Evolutionary conservation across 2,113 vertebrate species (phyloP).

Genomic region (Axis porcinus): DNA sequence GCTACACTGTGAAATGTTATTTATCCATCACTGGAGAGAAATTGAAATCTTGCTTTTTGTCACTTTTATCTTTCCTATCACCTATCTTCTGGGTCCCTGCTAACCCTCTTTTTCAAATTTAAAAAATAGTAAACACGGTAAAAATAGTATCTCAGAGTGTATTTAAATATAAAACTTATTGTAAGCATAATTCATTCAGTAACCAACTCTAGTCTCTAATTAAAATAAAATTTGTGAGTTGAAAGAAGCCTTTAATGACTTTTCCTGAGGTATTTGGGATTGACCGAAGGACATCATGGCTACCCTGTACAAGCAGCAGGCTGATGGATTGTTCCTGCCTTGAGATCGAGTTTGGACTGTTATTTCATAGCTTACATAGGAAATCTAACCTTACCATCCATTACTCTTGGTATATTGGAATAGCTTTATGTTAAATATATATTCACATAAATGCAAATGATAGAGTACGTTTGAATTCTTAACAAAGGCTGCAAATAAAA

Average conservation of each 20-base stretch:
- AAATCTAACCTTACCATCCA: slow-evolving; percentile 4
- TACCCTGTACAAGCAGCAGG: background rate
- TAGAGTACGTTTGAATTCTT: background rate
- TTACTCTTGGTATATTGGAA: background rate
- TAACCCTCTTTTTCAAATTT: background rate
- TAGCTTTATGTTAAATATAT: slow-evolving; percentile 2
- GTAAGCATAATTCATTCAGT: background rate
- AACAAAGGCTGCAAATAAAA: slow-evolving; percentile 23
- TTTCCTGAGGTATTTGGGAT: background rate
- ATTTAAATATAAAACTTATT: background rate
- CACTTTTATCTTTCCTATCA: background rate
- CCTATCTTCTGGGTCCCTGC: background rate
- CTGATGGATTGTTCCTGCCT: background rate
- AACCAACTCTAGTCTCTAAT: background rate
- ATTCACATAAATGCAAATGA: background rate
- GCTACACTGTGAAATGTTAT: background rate
- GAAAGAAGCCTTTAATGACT: background rate
- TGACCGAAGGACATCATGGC: background rate
- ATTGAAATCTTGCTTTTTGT: background rate
- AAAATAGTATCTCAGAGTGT: background rate
- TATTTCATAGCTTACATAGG: background rate
- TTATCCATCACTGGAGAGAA: background rate
- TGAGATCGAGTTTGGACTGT: background rate
- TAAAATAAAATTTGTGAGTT: background rate
- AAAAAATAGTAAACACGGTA: background rate